Conservation (phyloP, 2,797 vertebrate genomes). For the Heliangelus exortis region DNA sequence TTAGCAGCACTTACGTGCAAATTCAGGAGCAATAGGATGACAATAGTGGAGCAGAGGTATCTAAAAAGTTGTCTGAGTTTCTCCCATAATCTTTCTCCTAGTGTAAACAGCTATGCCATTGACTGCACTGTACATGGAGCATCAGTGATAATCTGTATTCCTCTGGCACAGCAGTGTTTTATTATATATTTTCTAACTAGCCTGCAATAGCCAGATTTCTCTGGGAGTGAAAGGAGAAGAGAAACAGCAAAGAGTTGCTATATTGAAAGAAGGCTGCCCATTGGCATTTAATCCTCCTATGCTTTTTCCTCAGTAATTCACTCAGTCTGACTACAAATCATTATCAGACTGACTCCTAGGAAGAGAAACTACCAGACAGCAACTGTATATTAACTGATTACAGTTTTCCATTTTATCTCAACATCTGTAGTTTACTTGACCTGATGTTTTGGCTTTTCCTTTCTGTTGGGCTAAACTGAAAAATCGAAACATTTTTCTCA, state of each 20-base stretch:
- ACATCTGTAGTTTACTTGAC: neutral
- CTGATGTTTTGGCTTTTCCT: neutral
- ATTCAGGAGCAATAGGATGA: neutral
- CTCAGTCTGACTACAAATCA: slow-evolving; percentile 33
- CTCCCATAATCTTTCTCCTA: neutral
- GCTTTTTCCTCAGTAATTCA: slow-evolving; percentile 6
- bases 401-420: slow-evolving; percentile 1
- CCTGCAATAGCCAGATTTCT: neutral
- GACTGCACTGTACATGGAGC: neutral
- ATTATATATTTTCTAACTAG: neutral
- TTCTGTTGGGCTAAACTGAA: neutral
- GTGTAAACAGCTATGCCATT: neutral
- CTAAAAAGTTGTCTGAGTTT: neutral
- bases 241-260: neutral
- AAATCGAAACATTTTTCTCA: neutral
- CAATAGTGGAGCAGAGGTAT: neutral
- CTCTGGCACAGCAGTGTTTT: neutral
- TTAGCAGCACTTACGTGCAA: neutral
- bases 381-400: neutral
- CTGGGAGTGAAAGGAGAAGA: neutral
- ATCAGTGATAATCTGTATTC: neutral
- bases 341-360: neutral
- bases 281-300: slow-evolving; percentile 17
- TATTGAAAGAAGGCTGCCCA: slow-evolving; percentile 15
- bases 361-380: neutral